phyloP scores from a whole-genome alignment of 2,113 vertebrate species.

The Sphaerodactylus townsendi region DNA sequence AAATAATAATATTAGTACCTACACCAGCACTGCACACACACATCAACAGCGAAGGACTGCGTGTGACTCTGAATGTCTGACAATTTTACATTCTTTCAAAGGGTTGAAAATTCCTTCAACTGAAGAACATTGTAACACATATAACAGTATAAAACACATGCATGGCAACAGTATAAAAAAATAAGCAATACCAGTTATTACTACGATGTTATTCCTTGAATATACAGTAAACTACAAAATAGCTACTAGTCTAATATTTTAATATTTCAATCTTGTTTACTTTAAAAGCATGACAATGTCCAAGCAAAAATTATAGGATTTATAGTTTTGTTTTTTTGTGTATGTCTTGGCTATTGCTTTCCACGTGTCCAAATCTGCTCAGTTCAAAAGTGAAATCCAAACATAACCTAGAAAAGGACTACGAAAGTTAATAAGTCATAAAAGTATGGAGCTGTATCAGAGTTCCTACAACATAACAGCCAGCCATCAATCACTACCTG shows the following conservation, averaged over 20 bases:
- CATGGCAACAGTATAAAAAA: too few relatives aligned
- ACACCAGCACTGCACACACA: too few relatives aligned
- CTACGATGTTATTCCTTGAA: too few relatives aligned
- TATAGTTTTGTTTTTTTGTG: neutral
- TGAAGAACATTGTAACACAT: too few relatives aligned
- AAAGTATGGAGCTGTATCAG: neutral
- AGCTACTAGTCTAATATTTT: neutral
- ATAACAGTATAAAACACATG: too few relatives aligned
- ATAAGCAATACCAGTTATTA: too few relatives aligned
- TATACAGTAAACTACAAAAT: too few relatives aligned
- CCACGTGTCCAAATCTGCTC: neutral
- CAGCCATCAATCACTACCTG: neutral
- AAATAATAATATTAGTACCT: too few relatives aligned
- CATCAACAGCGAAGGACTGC: too few relatives aligned
- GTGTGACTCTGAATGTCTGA: too few relatives aligned
- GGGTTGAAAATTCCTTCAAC: too few relatives aligned
- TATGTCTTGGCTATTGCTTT: neutral
- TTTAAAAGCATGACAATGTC: neutral
- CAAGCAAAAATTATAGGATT: neutral
- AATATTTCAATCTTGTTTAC: neutral
- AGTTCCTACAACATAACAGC: neutral
- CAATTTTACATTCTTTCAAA: too few relatives aligned
- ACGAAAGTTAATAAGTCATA: neutral
- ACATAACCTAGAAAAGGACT: neutral
- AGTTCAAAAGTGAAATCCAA: constrained; percentile 18